Evolutionary conservation across 2,113 vertebrate genomes (phyloP).

Genomic region (Campylorhamphus procurvoides): DNA sequence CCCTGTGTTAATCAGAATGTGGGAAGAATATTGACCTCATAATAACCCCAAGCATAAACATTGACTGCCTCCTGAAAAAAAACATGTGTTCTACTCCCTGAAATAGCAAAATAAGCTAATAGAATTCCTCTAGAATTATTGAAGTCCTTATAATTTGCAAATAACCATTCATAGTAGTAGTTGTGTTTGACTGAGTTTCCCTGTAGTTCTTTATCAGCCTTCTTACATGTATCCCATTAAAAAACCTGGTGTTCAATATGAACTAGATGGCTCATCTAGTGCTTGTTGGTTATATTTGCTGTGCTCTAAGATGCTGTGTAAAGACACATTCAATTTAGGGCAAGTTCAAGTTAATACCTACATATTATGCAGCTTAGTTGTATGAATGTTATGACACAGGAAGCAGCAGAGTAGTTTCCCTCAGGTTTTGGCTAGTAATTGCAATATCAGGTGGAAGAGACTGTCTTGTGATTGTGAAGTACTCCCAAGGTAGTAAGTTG

Average conservation of each 20-base stretch:
- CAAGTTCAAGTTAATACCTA: neutral
- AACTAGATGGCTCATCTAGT: neutral
- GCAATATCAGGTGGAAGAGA: neutral
- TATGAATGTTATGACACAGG: neutral
- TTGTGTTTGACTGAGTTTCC: neutral
- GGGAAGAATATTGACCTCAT: constrained; percentile 35
- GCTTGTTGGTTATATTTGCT: neutral
- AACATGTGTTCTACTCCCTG: neutral
- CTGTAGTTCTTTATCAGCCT: neutral
- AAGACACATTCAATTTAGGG: neutral
- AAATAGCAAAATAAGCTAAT: neutral
- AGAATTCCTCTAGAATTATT: neutral
- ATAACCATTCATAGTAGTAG: neutral
- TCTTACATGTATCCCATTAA: neutral
- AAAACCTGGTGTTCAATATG: neutral
- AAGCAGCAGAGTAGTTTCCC: neutral
- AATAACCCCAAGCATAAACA: constrained; percentile 9
- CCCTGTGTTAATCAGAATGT: constrained; percentile 23
- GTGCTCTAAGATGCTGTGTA: neutral
- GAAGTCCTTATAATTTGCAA: neutral
- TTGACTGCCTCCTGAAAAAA: neutral
- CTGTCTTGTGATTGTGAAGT: neutral
- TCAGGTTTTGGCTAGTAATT: neutral
- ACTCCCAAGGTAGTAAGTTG: neutral
- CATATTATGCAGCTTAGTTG: neutral